These are phyloP conservation scores for Mergus octosetaceus DNA, from an alignment of 2,797 vertebrate genomes.

Conservation along the genomic window DNA sequence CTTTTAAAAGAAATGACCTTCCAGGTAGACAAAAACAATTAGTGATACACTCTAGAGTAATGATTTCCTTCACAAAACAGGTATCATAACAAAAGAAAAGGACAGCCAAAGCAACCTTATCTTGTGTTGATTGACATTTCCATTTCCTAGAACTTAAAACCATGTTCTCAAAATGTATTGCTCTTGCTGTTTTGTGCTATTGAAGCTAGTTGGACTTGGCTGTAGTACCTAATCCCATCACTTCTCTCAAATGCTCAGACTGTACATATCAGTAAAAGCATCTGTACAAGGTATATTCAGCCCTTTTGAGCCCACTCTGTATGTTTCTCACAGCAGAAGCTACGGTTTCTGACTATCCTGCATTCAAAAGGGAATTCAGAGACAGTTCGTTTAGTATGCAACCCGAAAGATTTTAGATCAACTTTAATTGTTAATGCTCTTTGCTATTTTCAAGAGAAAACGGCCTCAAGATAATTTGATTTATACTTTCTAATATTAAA, in stretches of 20 bases:
- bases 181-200: not conserved
- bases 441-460: not conserved
- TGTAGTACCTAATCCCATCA: not conserved
- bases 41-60: conserved; percentile 43
- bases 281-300: not conserved
- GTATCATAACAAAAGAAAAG: conserved; percentile 1
- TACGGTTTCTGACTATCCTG: not conserved
- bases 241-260: not conserved
- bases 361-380: not conserved
- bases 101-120: not conserved
- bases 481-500: not conserved
- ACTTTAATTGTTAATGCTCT: not conserved
- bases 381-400: not conserved
- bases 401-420: not conserved
- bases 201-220: not conserved
- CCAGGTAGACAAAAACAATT: conserved; percentile 56
- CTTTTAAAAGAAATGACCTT: conserved; percentile 49
- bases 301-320: not conserved
- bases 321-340: not conserved
- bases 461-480: not conserved
- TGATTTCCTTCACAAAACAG: conserved; percentile 40
- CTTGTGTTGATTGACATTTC: not conserved
- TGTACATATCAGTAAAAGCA: not conserved
- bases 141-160: conserved; percentile 1
- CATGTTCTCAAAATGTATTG: not conserved